These are phyloP conservation scores for Microchrysa polita DNA, from an alignment of 2,888 invertebrate species.

Conservation along the genomic window DNA sequence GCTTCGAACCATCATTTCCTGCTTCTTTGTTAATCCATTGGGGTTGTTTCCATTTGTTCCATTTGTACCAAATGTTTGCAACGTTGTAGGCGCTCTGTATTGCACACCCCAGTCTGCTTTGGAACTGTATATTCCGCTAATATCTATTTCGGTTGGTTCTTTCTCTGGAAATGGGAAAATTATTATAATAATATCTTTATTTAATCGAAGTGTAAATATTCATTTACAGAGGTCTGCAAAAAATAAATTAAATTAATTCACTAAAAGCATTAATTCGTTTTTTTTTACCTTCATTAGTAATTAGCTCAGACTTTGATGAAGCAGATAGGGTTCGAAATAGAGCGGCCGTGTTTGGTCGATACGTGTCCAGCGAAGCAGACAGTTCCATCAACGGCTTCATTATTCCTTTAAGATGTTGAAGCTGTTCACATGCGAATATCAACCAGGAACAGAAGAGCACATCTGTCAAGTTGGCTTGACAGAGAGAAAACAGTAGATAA, in stretches of 20 bases:
- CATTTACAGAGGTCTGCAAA: too few species aligned
- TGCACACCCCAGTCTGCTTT: conserved; percentile 82
- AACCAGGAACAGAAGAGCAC: conserved; percentile 86
- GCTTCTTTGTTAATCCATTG: conserved; percentile 82
- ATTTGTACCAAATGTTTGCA: conserved; percentile 71
- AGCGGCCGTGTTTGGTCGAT: conserved; percentile 76
- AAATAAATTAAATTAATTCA: too few species aligned
- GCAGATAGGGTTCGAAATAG: conserved; percentile 71
- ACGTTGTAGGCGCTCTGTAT: conserved; percentile 72
- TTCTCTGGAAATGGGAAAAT: conserved; percentile 57
- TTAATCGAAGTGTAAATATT: too few species aligned
- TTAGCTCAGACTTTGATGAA: conserved; percentile 63
- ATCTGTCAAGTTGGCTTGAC: conserved; percentile 72
- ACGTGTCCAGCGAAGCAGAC: conserved; percentile 83
- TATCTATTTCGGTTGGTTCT: conserved; percentile 71
- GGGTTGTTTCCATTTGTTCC: conserved; percentile 71
- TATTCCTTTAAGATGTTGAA: conserved; percentile 85
- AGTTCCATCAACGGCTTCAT: conserved; percentile 89
- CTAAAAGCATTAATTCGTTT: too few species aligned
- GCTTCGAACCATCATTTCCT: conserved; percentile 84
- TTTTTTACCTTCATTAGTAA: conserved; percentile 63
- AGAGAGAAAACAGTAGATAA: conserved; percentile 73
- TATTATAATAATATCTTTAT: too few species aligned
- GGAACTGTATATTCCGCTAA: conserved; percentile 79
- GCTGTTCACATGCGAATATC: conserved; percentile 85